These are phyloP conservation scores for Zeugodacus cucurbitae DNA, from an alignment of 1,140 invertebrate species.

Conservation along the genomic window DNA sequence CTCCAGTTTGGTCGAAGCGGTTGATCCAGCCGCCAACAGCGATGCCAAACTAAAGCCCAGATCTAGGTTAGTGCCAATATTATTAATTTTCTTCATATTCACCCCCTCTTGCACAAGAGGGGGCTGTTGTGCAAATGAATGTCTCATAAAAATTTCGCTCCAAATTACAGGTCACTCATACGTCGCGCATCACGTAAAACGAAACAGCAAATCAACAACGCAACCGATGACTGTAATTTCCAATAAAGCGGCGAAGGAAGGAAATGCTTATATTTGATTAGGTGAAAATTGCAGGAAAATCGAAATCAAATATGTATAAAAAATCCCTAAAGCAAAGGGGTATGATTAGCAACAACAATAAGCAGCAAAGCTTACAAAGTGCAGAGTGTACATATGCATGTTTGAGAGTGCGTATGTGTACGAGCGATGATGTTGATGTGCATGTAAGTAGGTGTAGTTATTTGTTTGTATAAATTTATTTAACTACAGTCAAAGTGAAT, in stretches of 20 bases:
- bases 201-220: conserved; percentile 80
- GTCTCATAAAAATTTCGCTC: too few species aligned
- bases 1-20: too few species aligned
- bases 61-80: conserved; percentile 41
- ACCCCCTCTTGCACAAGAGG: too few species aligned
- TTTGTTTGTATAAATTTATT: neutral
- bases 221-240: conserved; percentile 79
- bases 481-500: too few species aligned
- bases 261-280: neutral
- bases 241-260: conserved; percentile 69
- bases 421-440: too few species aligned
- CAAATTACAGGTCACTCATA: conserved; percentile 74
- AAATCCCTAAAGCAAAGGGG: neutral
- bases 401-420: neutral
- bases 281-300: too few species aligned
- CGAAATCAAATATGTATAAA: too few species aligned
- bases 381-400: neutral
- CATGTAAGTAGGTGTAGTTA: neutral
- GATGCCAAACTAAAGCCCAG: conserved; percentile 56
- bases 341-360: neutral
- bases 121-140: too few species aligned
- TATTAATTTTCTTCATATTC: too few species aligned
- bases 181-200: conserved; percentile 81
- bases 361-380: neutral
- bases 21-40: too few species aligned